These are phyloP conservation scores for Chrysolophus pictus DNA, from an alignment of 2,797 vertebrate genomes.

Conservation along the genomic window DNA sequence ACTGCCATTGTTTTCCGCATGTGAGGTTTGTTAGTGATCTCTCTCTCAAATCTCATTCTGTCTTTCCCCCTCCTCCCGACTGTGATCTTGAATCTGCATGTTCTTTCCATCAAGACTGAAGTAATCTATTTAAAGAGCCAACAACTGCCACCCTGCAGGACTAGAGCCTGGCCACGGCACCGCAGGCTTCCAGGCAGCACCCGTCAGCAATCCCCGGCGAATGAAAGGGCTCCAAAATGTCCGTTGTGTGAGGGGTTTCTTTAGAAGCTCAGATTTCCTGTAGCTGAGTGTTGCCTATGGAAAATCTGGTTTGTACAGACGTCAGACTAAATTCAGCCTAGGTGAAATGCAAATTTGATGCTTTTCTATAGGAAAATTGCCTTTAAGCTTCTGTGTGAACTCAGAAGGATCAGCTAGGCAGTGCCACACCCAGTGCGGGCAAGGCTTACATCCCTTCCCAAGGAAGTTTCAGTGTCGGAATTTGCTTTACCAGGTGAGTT, in stretches of 20 bases:
- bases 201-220: not conserved
- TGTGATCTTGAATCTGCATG: constrained; percentile 54
- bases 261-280: not conserved
- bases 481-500: not conserved
- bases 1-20: constrained; percentile 31
- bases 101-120: constrained; percentile 20
- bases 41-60: constrained; percentile 20
- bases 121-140: constrained; percentile 49
- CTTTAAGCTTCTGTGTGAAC: not conserved
- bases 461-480: not conserved
- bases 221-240: not conserved
- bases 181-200: constrained; percentile 1
- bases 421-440: accelerated
- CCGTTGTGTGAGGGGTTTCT: not conserved
- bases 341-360: not conserved
- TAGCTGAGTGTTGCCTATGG: not conserved
- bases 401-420: not conserved
- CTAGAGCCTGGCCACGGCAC: not conserved
- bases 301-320: not conserved
- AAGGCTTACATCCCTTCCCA: not conserved
- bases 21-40: constrained; percentile 45
- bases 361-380: not conserved
- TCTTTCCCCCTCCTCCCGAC: not conserved
- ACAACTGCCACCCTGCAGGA: not conserved
- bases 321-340: not conserved